Percentiles rank a stretch among this genome's conserved stretches.
phyloP scores from a whole-genome alignment of 2,113 vertebrate species.

The Anoplopoma fimbria region DNA sequence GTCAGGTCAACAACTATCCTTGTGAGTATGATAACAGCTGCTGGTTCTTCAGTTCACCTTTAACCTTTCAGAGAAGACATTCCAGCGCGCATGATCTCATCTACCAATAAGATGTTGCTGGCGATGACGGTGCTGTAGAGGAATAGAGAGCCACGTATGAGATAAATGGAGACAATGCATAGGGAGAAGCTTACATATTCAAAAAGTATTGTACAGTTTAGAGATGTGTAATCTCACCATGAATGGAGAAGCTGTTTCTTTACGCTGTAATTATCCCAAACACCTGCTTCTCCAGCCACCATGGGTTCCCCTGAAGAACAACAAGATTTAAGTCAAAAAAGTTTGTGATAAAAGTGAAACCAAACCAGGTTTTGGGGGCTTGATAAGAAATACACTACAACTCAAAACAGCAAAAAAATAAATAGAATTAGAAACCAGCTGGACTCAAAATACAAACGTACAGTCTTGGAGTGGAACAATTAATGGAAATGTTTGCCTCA shows the following conservation, averaged over 20 bases:
- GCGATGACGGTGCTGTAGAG: constrained; percentile 92
- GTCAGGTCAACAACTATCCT: constrained; percentile 54
- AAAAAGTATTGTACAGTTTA: neutral
- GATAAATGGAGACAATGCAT: neutral
- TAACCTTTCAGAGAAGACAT: constrained; percentile 98
- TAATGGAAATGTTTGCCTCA: neutral
- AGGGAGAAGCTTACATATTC: neutral
- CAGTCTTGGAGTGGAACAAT: neutral
- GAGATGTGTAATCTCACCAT: constrained; percentile 83
- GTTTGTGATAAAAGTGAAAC: neutral
- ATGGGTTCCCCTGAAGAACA: constrained; percentile 90
- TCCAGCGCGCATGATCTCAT: constrained; percentile 98
- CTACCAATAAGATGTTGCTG: constrained; percentile 96
- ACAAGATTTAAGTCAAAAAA: neutral
- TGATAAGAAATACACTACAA: accelerated
- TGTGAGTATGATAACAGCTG: constrained; percentile 29
- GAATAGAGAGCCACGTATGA: neutral
- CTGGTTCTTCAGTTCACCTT: constrained; percentile 61
- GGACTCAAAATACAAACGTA: neutral
- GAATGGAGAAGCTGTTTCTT: constrained; percentile 99
- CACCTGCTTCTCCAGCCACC: constrained; percentile 90
- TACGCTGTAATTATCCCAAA: constrained; percentile 98
- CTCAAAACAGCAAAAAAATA: neutral
- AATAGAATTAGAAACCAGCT: neutral
- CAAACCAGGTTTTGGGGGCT: neutral